These are phyloP conservation scores for Dromas ardeola DNA, from an alignment of 2,113 vertebrate genomes.

Conservation along the genomic window DNA sequence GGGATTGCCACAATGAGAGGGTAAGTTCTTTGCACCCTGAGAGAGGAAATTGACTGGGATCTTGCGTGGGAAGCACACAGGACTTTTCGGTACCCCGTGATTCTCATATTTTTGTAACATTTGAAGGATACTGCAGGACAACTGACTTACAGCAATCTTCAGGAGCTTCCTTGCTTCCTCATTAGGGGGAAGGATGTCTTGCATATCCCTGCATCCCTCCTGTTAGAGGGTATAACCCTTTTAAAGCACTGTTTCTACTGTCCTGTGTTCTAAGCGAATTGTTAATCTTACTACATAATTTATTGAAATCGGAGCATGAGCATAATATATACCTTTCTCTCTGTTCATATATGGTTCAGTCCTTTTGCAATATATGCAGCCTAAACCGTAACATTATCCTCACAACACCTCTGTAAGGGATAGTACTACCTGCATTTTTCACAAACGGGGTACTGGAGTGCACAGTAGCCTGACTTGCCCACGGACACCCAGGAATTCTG, in stretches of 20 bases:
- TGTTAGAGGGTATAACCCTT: not conserved
- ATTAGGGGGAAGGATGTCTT: not conserved
- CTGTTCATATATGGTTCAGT: not conserved
- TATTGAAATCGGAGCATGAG: not conserved
- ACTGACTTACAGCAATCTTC: not conserved
- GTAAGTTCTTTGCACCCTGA: not conserved
- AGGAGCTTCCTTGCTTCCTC: not conserved
- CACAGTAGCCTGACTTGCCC: not conserved
- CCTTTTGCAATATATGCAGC: not conserved
- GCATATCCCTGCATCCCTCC: not conserved
- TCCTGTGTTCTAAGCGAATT: not conserved
- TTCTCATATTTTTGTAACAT: not conserved
- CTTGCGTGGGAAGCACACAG: fast-evolving
- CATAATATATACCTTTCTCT: not conserved
- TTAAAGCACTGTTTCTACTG: not conserved
- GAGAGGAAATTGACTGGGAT: not conserved
- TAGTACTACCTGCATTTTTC: not conserved
- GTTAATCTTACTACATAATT: not conserved
- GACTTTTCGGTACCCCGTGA: fast-evolving
- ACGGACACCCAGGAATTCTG: not conserved
- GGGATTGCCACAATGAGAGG: not conserved
- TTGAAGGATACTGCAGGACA: not conserved
- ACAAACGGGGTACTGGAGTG: not conserved
- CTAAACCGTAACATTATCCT: not conserved
- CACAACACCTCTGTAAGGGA: not conserved